Base-by-base conservation (phyloP, 1,140 invertebrate genomes). In the Drosophila ogumai region DNA sequence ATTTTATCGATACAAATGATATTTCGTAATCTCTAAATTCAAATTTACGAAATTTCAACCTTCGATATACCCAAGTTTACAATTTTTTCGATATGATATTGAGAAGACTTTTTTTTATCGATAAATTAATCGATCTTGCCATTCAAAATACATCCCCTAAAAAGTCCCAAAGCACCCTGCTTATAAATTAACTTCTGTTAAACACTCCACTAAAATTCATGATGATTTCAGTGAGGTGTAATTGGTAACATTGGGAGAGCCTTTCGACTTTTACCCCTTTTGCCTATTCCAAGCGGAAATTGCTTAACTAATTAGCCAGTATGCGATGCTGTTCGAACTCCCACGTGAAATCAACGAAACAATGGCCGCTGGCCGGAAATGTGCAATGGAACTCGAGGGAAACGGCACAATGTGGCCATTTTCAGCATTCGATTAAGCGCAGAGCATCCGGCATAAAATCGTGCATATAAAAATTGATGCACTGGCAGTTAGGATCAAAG, bases 391-490 rank as follows among this genome's bases (percentile, higher is more conserved):
- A 58, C 32, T 50, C 25, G n/a, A 17, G 25, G 34, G 19, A 31
- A 47, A 15, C 22, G 31, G 13, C 13, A 38, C 31, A 13, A 28
- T 63, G 68, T 38, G 43, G 60, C 56, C 55, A 75, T 74, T 58
- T 47, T 9, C 67, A 63, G 49, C 36, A 74, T 75, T 46, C 71
- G 57, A 75, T 75, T 52, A 56, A 56, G 40, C 15, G 63, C 36
- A 22, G 38, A 22, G 36, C 41, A 75, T 74, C 58, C 73, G 60
- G 46, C 28, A 50, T 50, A 32, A 50, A 74, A 43, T 50, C 58
- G 52, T n/a, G 31, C 1, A 28, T 47, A 74, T 75, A 73, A 74
- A 73, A 75, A 74, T 64, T 56, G 46, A 75, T 50, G 69, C 59
- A 50, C 38, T 54, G 22, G 22, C 61, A 7, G 41, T 43, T 43